phyloP scores from a whole-genome alignment of 2,888 invertebrate genomes.

The Lathronympha strigana region DNA sequence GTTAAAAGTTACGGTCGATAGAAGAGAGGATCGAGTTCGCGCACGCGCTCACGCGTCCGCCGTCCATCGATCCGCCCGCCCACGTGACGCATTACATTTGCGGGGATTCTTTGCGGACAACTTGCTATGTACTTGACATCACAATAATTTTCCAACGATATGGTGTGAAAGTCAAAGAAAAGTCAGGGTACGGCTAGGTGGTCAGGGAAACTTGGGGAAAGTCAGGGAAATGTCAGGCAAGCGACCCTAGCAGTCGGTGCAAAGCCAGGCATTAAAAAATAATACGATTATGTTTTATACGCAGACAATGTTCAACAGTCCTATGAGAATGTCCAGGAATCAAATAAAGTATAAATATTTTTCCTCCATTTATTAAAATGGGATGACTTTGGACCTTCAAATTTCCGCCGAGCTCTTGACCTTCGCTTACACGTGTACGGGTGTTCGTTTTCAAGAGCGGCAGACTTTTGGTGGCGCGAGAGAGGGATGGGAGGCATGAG shows the following conservation, averaged over 20 bases:
- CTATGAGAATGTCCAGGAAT: background rate
- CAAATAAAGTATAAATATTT: background rate
- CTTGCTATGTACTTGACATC: constrained; percentile 54
- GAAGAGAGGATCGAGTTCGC: constrained; percentile 69
- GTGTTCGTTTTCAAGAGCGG: background rate
- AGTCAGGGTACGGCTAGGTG: constrained; percentile 13
- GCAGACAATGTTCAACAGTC: background rate
- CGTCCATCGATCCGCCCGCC: constrained; percentile 78
- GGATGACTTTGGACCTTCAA: constrained; percentile 8
- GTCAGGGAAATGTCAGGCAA: constrained; percentile 14
- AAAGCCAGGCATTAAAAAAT: background rate
- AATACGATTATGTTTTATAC: background rate
- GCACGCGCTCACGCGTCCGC: constrained; percentile 70
- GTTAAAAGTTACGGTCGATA: constrained; percentile 80
- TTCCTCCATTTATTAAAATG: background rate
- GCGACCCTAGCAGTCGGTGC: background rate
- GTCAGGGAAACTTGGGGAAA: constrained; percentile 3
- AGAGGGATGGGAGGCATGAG: background rate
- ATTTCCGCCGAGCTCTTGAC: constrained; percentile 6
- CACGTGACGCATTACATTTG: constrained; percentile 82
- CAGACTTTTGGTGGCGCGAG: background rate
- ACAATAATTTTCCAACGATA: constrained; percentile 44
- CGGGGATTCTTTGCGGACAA: constrained; percentile 78
- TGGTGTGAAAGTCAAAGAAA: constrained; percentile 22
- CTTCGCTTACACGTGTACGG: constrained; percentile 27